Conservation (phyloP, 2,888 invertebrate genomes). For the Tuberolachnus salignus region DNA sequence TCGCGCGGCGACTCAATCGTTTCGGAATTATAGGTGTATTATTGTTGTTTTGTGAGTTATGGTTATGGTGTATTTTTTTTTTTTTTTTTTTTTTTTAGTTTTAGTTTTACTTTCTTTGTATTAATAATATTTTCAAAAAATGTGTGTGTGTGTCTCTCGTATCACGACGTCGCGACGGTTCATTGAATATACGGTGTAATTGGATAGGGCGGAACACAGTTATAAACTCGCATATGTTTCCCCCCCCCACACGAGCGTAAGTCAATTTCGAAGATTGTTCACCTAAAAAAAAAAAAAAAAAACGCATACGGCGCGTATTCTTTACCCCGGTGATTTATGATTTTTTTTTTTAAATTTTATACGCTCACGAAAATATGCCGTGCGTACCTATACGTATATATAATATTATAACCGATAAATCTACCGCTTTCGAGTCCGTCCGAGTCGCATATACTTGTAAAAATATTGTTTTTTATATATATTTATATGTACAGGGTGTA, state of each 20-base stretch:
- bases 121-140: constrained; percentile 7
- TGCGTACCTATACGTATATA: not conserved
- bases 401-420: constrained; percentile 34
- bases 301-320: not conserved
- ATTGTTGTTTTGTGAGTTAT: not conserved
- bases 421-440: constrained; percentile 43
- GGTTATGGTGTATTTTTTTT: not conserved
- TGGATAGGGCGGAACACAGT: constrained; percentile 35
- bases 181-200: constrained; percentile 36
- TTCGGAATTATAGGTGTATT: not conserved
- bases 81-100: not conserved
- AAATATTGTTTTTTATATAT: constrained; percentile 12
- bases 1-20: not conserved
- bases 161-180: constrained; percentile 13
- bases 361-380: constrained; percentile 48
- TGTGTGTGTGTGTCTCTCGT: not conserved
- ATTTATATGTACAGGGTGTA: not conserved
- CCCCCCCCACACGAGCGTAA: not conserved
- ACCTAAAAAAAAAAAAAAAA: constrained; percentile 24
- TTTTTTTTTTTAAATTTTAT: constrained; percentile 47
- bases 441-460: not conserved
- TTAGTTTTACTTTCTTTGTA: constrained; percentile 8
- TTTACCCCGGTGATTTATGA: constrained; percentile 42
- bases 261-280: constrained; percentile 52
- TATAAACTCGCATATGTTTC: constrained; percentile 19